A percentile compares a stretch with the other conserved stretches of the same genome.
Evolutionary conservation across 2,113 vertebrate genomes (phyloP).

Genomic region (Nansenia antarctica): DNA sequence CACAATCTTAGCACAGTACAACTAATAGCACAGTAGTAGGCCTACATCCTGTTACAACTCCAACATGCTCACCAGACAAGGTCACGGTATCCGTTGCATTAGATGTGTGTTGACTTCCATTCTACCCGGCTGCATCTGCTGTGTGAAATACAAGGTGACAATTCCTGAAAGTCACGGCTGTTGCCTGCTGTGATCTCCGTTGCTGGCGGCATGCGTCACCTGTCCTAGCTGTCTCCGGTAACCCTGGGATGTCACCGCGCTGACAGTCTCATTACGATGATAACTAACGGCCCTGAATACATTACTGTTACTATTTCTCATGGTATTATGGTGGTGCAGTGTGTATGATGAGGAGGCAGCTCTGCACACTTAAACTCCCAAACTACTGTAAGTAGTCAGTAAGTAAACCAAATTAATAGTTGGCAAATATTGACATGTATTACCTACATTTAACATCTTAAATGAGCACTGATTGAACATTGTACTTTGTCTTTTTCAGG

Average conservation of each 20-base stretch:
- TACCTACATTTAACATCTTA: no score
- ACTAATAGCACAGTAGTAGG: no score
- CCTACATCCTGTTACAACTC: no score
- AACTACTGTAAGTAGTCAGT: not conserved
- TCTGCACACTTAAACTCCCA: not conserved
- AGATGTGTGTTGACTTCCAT: conserved; percentile 6
- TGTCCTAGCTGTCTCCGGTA: conserved; percentile 53
- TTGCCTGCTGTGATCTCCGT: conserved; percentile 44
- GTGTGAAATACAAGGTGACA: conserved; percentile 28
- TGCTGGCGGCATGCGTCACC: conserved; percentile 49
- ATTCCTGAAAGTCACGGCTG: conserved; percentile 39
- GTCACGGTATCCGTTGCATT: no score
- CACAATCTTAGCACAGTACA: no score
- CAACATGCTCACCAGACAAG: no score
- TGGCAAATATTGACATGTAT: not conserved
- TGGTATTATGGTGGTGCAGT: conserved; percentile 25
- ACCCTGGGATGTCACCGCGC: conserved; percentile 46
- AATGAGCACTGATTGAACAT: no score
- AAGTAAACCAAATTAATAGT: not conserved
- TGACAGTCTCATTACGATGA: conserved; percentile 63
- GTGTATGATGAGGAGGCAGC: conserved; percentile 18
- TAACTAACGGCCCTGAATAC: conserved; percentile 43
- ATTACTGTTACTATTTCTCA: conserved; percentile 35
- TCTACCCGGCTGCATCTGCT: conserved; percentile 12
- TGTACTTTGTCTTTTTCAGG: no score